phyloP scores from a whole-genome alignment of 2,797 vertebrate genomes.

The Leontopithecus rosalia region DNA sequence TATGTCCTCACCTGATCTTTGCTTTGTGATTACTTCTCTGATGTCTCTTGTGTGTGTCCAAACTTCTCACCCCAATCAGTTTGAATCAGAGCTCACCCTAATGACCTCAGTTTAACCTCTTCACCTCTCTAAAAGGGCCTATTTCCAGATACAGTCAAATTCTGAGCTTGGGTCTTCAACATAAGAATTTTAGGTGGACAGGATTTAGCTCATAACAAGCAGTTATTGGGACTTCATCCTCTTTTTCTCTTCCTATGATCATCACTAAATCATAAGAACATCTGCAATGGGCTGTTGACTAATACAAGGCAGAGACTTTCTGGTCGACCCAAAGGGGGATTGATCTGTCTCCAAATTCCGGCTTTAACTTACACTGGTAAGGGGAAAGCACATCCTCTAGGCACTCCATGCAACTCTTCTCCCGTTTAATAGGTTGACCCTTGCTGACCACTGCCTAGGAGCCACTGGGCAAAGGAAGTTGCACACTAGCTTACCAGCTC shows the following conservation, averaged over 20 bases:
- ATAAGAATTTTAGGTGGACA: background rate
- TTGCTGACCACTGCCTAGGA: background rate
- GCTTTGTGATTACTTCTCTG: background rate
- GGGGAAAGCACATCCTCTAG: background rate
- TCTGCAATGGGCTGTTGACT: background rate
- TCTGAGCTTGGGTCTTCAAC: background rate
- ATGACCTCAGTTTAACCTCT: background rate
- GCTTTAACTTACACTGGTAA: background rate
- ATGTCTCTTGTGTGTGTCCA: background rate
- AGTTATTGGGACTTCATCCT: background rate
- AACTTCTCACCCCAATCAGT: background rate
- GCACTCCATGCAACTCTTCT: background rate
- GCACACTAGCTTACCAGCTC: background rate
- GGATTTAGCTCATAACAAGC: background rate
- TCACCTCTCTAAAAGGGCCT: background rate
- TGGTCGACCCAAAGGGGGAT: background rate
- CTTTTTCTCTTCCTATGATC: background rate
- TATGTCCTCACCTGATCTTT: background rate
- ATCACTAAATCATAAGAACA: background rate
- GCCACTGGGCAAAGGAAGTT: background rate
- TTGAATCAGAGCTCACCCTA: too few species aligned
- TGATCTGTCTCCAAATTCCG: background rate
- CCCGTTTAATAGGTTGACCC: background rate
- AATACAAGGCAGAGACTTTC: background rate
- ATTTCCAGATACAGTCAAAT: background rate